Percentiles rank a stretch among this genome's conserved stretches.
Evolutionary conservation across 2,888 invertebrate genomes (phyloP).

Genomic region (Axea sp.): DNA sequence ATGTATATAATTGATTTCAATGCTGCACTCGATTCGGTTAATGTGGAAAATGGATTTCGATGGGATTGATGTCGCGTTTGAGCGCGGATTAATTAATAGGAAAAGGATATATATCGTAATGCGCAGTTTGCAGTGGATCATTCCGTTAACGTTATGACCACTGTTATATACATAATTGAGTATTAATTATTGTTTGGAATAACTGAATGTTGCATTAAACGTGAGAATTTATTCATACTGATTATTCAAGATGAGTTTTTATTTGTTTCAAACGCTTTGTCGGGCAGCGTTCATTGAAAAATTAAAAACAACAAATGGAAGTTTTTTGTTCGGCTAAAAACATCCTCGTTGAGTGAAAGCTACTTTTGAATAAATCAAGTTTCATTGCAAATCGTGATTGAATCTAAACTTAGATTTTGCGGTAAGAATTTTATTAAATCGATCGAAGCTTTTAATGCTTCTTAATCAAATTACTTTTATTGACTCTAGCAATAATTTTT

Average conservation of each 20-base stretch:
- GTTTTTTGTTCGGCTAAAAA: not conserved
- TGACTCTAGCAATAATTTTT: not conserved
- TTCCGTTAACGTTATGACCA: not conserved
- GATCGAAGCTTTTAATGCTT: not conserved
- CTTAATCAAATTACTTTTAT: slow-evolving; percentile 2
- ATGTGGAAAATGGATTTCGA: slow-evolving; percentile 10
- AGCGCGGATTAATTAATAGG: slow-evolving; percentile 12
- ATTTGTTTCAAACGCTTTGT: too few relatives aligned
- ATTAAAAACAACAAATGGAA: not conserved
- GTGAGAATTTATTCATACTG: not conserved
- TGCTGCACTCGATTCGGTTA: slow-evolving; percentile 10
- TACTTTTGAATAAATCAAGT: slow-evolving; percentile 6
- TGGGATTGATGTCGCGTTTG: slow-evolving; percentile 1
- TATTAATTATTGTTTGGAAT: not conserved
- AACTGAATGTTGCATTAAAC: slow-evolving; percentile 1
- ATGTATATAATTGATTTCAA: slow-evolving; percentile 23
- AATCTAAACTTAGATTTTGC: slow-evolving; percentile 3
- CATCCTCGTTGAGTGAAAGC: not conserved
- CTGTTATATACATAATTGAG: not conserved
- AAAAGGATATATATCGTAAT: not conserved
- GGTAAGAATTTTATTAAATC: slow-evolving; percentile 9
- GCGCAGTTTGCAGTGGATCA: slow-evolving; percentile 2
- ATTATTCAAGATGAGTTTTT: too few relatives aligned
- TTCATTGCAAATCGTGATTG: not conserved
- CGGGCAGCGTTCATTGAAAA: too few relatives aligned